A percentile compares a stretch with the other conserved stretches of the same genome.
These are phyloP conservation scores for Caradrina kadenii DNA, from an alignment of 2,888 invertebrate species.

Conservation along the genomic window DNA sequence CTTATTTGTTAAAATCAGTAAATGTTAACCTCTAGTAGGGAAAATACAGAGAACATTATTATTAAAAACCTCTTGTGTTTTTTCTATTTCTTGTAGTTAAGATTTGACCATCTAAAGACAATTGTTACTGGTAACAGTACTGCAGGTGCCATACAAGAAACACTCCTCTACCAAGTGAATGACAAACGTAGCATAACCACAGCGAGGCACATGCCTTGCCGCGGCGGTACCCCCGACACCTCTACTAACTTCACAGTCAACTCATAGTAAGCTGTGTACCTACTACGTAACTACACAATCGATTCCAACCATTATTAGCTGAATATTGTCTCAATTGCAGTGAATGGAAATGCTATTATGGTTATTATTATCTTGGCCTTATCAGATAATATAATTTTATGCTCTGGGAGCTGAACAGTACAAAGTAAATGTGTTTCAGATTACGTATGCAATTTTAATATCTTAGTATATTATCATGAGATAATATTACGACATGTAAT, in stretches of 20 bases:
- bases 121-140: no score
- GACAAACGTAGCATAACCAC: background rate
- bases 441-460: background rate
- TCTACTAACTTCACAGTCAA: background rate
- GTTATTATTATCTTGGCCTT: constrained; percentile 41
- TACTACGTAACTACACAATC: background rate
- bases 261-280: background rate
- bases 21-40: no score
- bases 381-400: constrained; percentile 28
- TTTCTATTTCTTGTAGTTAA: no score
- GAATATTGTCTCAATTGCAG: constrained; percentile 5
- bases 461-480: background rate
- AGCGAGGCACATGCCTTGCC: no score
- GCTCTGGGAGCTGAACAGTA: constrained; percentile 10
- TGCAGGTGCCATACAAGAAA: no score
- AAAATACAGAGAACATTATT: no score
- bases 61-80: no score
- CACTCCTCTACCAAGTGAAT: no score
- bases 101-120: no score
- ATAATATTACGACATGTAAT: background rate
- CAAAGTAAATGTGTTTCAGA: background rate
- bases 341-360: constrained; percentile 15
- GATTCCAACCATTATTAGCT: background rate
- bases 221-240: no score
- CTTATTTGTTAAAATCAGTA: no score